Percentiles rank a stretch among this genome's conserved stretches.
phyloP scores from a whole-genome alignment of 2,797 vertebrate species.

The Gymnoscopelus braueri region DNA sequence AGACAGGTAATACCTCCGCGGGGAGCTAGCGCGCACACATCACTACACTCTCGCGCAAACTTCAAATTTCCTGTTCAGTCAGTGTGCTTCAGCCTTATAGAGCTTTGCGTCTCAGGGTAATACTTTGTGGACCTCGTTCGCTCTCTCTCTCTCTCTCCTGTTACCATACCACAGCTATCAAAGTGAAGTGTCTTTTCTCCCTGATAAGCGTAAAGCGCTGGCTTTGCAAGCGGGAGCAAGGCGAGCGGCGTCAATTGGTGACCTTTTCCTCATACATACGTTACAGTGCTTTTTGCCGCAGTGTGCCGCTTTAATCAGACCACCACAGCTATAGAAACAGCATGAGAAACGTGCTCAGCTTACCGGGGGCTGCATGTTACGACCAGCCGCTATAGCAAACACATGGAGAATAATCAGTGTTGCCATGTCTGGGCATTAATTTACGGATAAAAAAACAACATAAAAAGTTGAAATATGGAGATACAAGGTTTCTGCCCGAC shows the following conservation, averaged over 20 bases:
- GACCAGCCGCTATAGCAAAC: not conserved
- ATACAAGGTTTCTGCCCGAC: too few species aligned
- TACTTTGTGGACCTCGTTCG: constrained; percentile 20
- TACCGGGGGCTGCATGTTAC: constrained; percentile 12
- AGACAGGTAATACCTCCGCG: constrained; percentile 15
- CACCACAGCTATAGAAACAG: constrained; percentile 22
- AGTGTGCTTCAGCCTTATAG: constrained; percentile 14
- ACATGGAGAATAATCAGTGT: not conserved
- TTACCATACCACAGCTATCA: constrained; percentile 36
- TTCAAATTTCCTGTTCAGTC: not conserved
- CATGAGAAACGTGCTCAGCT: constrained; percentile 46
- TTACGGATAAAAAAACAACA: too few species aligned
- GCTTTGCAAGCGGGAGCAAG: constrained; percentile 55
- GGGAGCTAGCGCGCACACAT: not conserved
- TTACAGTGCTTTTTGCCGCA: constrained; percentile 49
- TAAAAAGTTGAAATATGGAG: too few species aligned
- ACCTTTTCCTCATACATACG: constrained; percentile 63
- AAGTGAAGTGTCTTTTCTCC: constrained; percentile 37
- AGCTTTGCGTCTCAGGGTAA: constrained; percentile 22
- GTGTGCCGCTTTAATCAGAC: constrained; percentile 61
- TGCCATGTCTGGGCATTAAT: too few species aligned
- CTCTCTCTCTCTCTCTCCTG: constrained; percentile 21
- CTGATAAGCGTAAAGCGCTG: constrained; percentile 37
- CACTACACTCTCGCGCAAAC: constrained; percentile 1
- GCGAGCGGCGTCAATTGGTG: constrained; percentile 51